Evolutionary conservation across 2,888 invertebrate species (phyloP).

Genomic region (Parapristionchus giblindavisi): DNA sequence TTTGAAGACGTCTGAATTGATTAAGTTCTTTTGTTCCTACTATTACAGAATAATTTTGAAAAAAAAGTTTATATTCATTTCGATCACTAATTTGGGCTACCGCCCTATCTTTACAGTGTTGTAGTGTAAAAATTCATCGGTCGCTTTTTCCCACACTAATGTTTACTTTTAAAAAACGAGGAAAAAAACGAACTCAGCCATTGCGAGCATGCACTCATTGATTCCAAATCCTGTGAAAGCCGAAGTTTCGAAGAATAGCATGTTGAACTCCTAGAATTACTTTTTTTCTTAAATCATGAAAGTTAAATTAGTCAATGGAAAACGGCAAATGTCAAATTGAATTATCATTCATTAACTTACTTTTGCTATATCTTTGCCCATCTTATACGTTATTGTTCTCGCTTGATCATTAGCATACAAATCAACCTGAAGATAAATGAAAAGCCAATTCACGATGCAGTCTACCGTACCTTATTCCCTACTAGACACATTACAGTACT

Average conservation of each 20-base stretch:
- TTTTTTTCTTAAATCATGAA: background rate
- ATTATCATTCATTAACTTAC: no score
- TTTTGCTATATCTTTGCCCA: slow-evolving; percentile 72
- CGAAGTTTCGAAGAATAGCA: slow-evolving; percentile 74
- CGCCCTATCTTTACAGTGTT: no score
- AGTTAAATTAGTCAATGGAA: background rate
- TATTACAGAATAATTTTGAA: no score
- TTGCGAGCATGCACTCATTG: slow-evolving; percentile 71
- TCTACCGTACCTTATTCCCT: slow-evolving; percentile 72
- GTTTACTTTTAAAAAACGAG: no score
- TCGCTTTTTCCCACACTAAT: no score
- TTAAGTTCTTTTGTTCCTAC: no score
- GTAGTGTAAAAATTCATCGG: no score
- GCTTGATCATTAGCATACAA: slow-evolving; percentile 70
- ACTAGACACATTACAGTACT: slow-evolving; percentile 72
- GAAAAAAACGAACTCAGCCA: slow-evolving; percentile 72
- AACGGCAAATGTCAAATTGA: background rate
- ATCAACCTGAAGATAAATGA: slow-evolving; percentile 66
- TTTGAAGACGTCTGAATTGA: slow-evolving; percentile 61
- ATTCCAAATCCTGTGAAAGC: slow-evolving; percentile 73
- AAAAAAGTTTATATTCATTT: background rate
- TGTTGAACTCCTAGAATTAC: slow-evolving; percentile 72
- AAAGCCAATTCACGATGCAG: background rate
- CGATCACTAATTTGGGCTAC: no score
- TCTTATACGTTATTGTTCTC: slow-evolving; percentile 70